Percentiles rank a stretch among this genome's conserved stretches.
Evolutionary conservation across 2,113 vertebrate species (phyloP).

Genomic region (Paramisgurnus dabryanus): DNA sequence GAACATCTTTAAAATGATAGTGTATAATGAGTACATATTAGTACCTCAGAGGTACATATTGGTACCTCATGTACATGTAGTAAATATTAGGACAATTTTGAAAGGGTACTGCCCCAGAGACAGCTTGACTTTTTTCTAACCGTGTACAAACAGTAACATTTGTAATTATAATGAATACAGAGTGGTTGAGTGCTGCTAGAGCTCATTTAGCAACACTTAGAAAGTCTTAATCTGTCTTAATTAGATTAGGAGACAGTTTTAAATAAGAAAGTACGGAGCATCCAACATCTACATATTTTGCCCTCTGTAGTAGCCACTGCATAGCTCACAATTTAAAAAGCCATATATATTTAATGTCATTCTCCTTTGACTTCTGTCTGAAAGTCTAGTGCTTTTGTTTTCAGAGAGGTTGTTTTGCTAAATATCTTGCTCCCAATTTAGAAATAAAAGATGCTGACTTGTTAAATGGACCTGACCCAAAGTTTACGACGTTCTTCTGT

Average conservation of each 20-base stretch:
- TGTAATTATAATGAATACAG: background rate
- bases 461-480: conserved; percentile 22
- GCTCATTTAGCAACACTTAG: conserved; percentile 56
- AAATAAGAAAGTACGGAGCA: conserved; percentile 9
- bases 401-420: background rate
- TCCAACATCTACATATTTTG: background rate
- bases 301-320: background rate
- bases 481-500: background rate
- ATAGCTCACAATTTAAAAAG: background rate
- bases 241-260: conserved; percentile 56
- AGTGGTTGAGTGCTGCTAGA: conserved; percentile 46
- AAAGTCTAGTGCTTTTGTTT: background rate
- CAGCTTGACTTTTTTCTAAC: background rate
- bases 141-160: conserved; percentile 8
- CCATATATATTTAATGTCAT: too few relatives aligned
- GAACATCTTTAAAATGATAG: too few relatives aligned
- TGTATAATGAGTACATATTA: too few relatives aligned
- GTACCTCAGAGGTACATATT: too few relatives aligned
- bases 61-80: too few relatives aligned
- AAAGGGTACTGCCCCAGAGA: too few relatives aligned
- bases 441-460: conserved; percentile 25
- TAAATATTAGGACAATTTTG: too few relatives aligned
- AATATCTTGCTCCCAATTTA: background rate
- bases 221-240: conserved; percentile 60
- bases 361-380: too few relatives aligned